A percentile compares a stretch with the other conserved stretches of the same genome.
Conservation (phyloP, 2,113 vertebrate species). For the Cinclus cinclus region DNA sequence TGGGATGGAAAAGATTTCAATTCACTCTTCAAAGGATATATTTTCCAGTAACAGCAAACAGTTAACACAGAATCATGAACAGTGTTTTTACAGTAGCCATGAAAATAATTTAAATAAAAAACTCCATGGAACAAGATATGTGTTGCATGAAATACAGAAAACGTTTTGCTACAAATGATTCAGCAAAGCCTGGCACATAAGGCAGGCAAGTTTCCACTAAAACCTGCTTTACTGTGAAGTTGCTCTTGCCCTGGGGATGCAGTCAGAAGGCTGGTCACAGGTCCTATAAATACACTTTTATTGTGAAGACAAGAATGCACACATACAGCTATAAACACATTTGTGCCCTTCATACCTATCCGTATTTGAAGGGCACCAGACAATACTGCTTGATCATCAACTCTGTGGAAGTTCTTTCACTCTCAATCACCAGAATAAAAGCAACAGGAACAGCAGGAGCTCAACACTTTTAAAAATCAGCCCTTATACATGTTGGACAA, state of each 20-base stretch:
- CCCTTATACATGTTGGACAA: constrained; percentile 14
- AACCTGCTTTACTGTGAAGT: neutral
- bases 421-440: constrained; percentile 39
- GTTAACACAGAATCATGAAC: neutral
- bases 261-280: constrained; percentile 1
- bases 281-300: neutral
- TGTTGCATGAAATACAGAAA: neutral
- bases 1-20: neutral
- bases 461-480: constrained; percentile 42
- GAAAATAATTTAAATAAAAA: neutral
- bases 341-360: neutral
- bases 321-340: constrained; percentile 1
- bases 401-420: neutral
- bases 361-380: constrained; percentile 41
- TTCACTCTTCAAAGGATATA: neutral
- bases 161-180: neutral
- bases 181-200: neutral
- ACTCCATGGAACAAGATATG: accelerated
- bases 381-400: constrained; percentile 26
- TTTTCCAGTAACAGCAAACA: neutral
- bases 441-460: constrained; percentile 1
- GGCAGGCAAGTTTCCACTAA: neutral
- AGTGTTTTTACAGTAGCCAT: neutral
- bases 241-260: neutral
- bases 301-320: constrained; percentile 23